Evolutionary conservation across 1,140 invertebrate genomes (phyloP).

Genomic region (Delia radicum): DNA sequence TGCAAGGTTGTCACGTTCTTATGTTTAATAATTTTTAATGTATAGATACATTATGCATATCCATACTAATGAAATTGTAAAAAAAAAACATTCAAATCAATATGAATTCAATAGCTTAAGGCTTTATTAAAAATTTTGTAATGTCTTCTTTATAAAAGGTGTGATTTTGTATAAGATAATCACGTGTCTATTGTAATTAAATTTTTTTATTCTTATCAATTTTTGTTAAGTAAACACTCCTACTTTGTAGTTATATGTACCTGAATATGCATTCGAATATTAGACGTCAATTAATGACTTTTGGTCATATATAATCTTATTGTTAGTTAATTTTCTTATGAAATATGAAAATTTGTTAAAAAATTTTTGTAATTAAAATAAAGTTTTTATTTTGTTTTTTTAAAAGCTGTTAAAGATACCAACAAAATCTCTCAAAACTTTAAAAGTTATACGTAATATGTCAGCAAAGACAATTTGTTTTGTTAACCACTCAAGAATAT

Average conservation of each 20-base stretch:
- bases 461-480: too few relatives aligned
- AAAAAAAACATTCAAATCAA: background rate
- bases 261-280: background rate
- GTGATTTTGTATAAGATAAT: background rate
- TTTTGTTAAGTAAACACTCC: conserved; percentile 1
- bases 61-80: background rate
- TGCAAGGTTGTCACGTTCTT: conserved; percentile 23
- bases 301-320: too few relatives aligned
- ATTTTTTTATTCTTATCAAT: conserved; percentile 1
- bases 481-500: too few relatives aligned
- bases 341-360: too few relatives aligned
- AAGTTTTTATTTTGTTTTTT: too few relatives aligned
- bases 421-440: too few relatives aligned
- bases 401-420: too few relatives aligned
- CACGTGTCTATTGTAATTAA: background rate
- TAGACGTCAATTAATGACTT: too few relatives aligned
- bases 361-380: too few relatives aligned
- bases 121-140: background rate
- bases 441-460: too few relatives aligned
- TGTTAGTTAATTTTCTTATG: too few relatives aligned
- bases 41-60: background rate
- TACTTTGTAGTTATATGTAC: too few relatives aligned
- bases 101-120: background rate
- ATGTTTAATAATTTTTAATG: background rate
- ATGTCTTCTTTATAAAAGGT: background rate